Base-by-base conservation (phyloP, 1,140 invertebrate genomes). In the Drosophila ogumai region DNA sequence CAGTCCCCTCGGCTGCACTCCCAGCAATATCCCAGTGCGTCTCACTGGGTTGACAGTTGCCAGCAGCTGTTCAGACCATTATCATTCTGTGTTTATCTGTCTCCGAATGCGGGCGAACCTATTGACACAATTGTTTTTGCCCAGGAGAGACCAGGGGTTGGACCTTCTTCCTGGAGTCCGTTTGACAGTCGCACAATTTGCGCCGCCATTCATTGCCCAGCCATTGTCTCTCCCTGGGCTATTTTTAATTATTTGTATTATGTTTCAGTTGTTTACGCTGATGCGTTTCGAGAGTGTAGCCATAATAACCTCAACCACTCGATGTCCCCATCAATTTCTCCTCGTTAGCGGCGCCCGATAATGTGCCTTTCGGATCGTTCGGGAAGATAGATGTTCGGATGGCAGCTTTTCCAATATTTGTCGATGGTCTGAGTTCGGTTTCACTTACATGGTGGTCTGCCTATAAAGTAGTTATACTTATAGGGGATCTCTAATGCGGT, bases 181-280 rank as follows among this genome's bases (percentile, higher is more conserved):
- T 34, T 58, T 38, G 64, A 68, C 55, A 56, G 38, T 56, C 59
- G 25, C 43, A 60, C 55, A 72, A 65, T 79, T 78, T 72, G 54
- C 59, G 75, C 64, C 60, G 25, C 34, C 12, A 38, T 54, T 54
- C 50, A 54, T 54, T 54, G 50, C 50, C 50, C 31, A 15, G 32
- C 60, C 59, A 72, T 79, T 79, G 47, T 72, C 43, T 54, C 57
- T 50, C 66, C 65, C 67, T 57, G 58, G 84, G 73, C 81, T 88
- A 88, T 81, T 90, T 88, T 88, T 88, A 88, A 88, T 88, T 90
- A 88, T 88, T 85, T 88, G 85, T 88, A 88, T 88, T 88, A 88
- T 88, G 71, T 88, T 90, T 90, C 85, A 85, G 85, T 85, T 75
- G 80, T 75, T 63, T 67, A 28, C 69, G 63, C 65, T 75, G 64